Evolutionary conservation across 2,888 invertebrate genomes (phyloP).

Genomic region (Argyresthia goedartella): DNA sequence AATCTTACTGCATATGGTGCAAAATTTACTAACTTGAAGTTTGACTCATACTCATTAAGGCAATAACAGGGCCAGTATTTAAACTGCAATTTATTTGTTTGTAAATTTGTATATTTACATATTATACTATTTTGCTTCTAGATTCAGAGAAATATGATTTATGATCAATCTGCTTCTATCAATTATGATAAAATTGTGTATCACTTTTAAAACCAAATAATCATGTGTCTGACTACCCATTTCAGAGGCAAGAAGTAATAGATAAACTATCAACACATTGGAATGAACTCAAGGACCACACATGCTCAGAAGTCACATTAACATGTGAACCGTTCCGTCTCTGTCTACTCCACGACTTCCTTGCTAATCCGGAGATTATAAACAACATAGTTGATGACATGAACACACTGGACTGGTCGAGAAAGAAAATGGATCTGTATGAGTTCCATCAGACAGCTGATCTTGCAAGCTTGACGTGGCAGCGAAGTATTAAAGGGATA

Average conservation of each 20-base stretch:
- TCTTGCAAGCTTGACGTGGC: slow-evolving; percentile 68
- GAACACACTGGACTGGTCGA: slow-evolving; percentile 77
- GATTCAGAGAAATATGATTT: too few species aligned
- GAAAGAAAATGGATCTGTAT: slow-evolving; percentile 88
- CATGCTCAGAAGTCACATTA: slow-evolving; percentile 55
- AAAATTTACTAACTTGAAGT: too few species aligned
- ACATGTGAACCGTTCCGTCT: slow-evolving; percentile 76
- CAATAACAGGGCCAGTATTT: too few species aligned
- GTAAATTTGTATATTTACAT: too few species aligned
- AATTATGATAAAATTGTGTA: too few species aligned
- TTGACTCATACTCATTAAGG: too few species aligned
- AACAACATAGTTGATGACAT: slow-evolving; percentile 76
- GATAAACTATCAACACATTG: slow-evolving; percentile 54
- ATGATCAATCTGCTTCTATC: too few species aligned
- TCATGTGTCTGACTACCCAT: neutral
- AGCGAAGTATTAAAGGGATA: slow-evolving; percentile 72
- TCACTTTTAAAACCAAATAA: too few species aligned
- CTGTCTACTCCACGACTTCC: slow-evolving; percentile 74
- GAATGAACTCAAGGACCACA: slow-evolving; percentile 47
- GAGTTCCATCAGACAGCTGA: slow-evolving; percentile 88
- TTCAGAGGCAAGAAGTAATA: slow-evolving; percentile 46
- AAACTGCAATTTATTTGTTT: too few species aligned
- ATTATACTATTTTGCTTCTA: too few species aligned
- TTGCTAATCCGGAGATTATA: slow-evolving; percentile 68
- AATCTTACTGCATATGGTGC: too few species aligned